Percentiles rank a stretch among this genome's conserved stretches.
These are phyloP conservation scores for Engystomops pustulosus DNA, from an alignment of 2,113 vertebrate species.

Conservation along the genomic window DNA sequence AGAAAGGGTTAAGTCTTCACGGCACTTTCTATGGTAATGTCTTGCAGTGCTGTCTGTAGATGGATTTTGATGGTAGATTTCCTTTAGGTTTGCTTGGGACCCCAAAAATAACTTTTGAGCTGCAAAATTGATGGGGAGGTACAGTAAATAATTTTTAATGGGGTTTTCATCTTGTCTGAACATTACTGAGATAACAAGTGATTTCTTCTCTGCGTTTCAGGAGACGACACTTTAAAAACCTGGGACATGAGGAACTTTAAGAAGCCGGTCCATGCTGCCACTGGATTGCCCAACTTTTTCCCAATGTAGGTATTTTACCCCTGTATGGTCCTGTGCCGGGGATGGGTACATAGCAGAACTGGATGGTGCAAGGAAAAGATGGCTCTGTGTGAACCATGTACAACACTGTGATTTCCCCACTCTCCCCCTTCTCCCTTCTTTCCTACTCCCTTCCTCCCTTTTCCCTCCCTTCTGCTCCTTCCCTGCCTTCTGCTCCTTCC, in stretches of 20 bases:
- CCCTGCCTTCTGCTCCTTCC: background rate
- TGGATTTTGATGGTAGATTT: no score
- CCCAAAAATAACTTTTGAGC: no score
- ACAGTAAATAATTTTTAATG: no score
- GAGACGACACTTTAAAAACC: conserved; percentile 92
- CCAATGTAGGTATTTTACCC: conserved; percentile 82
- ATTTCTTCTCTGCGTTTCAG: conserved; percentile 69
- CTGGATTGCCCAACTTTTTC: conserved; percentile 85
- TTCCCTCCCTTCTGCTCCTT: background rate
- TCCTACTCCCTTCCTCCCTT: background rate
- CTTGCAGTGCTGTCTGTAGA: background rate
- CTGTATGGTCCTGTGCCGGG: background rate
- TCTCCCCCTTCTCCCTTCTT: no score
- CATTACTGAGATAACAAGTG: background rate
- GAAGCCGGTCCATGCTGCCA: conserved; percentile 85
- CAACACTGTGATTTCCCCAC: no score
- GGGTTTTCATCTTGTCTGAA: background rate
- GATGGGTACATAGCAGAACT: background rate
- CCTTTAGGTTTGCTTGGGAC: no score
- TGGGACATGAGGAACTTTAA: conserved; percentile 98
- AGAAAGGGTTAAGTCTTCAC: conserved; percentile 20
- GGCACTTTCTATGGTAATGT: background rate
- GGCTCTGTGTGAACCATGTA: no score
- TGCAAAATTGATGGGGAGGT: no score
- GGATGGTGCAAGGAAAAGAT: no score